Conservation (phyloP, 2,888 invertebrate genomes). For the Adelphocoris suturalis region DNA sequence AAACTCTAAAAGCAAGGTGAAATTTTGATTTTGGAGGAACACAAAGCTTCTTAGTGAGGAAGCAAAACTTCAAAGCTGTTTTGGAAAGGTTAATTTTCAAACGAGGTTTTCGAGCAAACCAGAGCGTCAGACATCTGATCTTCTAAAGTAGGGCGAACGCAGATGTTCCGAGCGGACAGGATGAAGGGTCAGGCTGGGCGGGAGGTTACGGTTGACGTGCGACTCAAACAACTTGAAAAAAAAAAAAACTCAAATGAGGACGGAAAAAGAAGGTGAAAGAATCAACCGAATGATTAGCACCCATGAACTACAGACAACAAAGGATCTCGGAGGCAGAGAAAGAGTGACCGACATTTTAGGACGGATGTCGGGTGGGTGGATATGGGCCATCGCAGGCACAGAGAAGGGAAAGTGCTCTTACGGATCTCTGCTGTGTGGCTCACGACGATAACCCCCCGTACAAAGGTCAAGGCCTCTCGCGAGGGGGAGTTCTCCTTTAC, state of each 20-base stretch:
- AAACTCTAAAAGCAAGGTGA: no score
- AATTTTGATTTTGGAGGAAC: no score
- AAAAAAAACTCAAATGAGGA: constrained; percentile 38
- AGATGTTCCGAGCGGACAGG: constrained; percentile 30
- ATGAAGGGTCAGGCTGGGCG: constrained; percentile 1
- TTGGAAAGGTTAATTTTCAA: neutral
- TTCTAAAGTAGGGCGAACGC: constrained; percentile 22
- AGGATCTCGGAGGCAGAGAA: constrained; percentile 32
- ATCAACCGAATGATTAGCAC: constrained; percentile 28
- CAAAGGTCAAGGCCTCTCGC: constrained; percentile 35
- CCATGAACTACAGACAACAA: constrained; percentile 26
- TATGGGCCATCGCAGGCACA: constrained; percentile 39
- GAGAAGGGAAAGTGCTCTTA: constrained; percentile 39
- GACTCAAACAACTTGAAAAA: neutral
- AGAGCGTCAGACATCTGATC: neutral
- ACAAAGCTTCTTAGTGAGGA: no score
- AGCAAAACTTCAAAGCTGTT: neutral
- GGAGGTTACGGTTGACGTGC: constrained; percentile 31
- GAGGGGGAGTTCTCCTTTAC: constrained; percentile 3
- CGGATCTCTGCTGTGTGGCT: constrained; percentile 30
- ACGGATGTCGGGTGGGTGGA: constrained; percentile 52
- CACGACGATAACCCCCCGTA: constrained; percentile 24
- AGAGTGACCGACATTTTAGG: constrained; percentile 53
- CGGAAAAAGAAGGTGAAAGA: constrained; percentile 39
- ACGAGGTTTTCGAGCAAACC: neutral